Evolutionary conservation across 2,113 vertebrate species (phyloP).

Genomic region (Xenopus tropicalis): DNA sequence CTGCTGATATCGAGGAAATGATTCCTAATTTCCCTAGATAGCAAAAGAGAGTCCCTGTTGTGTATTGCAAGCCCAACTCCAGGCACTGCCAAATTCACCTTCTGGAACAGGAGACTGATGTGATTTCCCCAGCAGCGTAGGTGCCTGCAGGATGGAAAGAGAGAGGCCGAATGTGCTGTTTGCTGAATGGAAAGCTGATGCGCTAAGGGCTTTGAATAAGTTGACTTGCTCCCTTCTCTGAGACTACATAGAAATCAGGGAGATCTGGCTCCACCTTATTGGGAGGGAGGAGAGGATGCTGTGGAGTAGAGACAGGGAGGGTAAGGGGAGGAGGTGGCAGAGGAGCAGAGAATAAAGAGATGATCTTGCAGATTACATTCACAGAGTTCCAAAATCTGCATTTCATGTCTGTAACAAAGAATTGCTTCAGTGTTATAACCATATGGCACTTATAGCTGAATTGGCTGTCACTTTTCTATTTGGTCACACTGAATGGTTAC

Average conservation of each 20-base stretch:
- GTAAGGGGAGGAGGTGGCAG: slow-evolving; percentile 4
- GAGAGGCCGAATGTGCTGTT: neutral
- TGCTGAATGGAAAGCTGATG: slow-evolving; percentile 12
- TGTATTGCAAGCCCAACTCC: slow-evolving; percentile 3
- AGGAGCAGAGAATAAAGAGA: slow-evolving; percentile 3
- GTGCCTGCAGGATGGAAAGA: neutral
- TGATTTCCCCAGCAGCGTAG: neutral
- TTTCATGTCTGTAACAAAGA: neutral
- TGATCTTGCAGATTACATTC: slow-evolving; percentile 14
- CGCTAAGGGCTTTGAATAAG: slow-evolving; percentile 31
- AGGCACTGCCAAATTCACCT: neutral
- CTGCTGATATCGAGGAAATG: neutral
- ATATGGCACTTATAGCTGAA: too few relatives aligned
- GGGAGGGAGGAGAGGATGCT: neutral
- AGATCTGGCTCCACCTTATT: slow-evolving; percentile 30
- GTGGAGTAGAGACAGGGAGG: neutral
- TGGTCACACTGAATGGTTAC: too few relatives aligned
- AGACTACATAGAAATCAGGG: slow-evolving; percentile 16
- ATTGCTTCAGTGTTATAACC: too few relatives aligned
- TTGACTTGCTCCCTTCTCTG: slow-evolving; percentile 29
- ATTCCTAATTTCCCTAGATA: neutral
- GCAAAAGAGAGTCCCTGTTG: neutral
- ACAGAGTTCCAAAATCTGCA: neutral
- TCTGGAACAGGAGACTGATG: neutral
- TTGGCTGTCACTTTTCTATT: too few relatives aligned